phyloP scores from a whole-genome alignment of 1,140 invertebrate genomes.

The Drosophila azteca region DNA sequence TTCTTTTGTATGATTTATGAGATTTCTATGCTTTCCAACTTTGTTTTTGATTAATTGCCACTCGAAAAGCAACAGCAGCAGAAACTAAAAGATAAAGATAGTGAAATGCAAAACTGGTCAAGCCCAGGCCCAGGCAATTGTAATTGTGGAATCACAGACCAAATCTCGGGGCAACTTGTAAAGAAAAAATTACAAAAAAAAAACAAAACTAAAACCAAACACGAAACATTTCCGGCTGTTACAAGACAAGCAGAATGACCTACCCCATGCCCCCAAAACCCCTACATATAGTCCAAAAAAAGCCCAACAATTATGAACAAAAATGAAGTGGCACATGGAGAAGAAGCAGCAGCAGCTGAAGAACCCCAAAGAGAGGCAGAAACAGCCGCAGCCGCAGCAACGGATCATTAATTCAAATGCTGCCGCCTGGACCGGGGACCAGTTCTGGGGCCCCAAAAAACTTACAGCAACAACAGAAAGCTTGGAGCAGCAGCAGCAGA shows the following conservation, averaged over 20 bases:
- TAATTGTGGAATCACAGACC: conserved; percentile 40
- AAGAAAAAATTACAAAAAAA: conserved; percentile 33
- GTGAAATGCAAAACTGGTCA: conserved; percentile 48
- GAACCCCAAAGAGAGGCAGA: conserved; percentile 41
- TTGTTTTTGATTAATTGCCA: conserved; percentile 71
- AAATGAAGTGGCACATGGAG: conserved; percentile 32
- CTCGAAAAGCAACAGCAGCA: conserved; percentile 13
- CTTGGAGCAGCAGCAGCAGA: background rate
- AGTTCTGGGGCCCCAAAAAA: conserved; percentile 60
- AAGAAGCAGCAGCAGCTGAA: conserved; percentile 26
- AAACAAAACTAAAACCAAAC: conserved; percentile 48
- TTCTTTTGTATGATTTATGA: conserved; percentile 47
- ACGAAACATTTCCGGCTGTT: conserved; percentile 73
- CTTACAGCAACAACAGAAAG: conserved; percentile 26
- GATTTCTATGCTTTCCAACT: conserved; percentile 39
- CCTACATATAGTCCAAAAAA: background rate
- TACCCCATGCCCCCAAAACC: conserved; percentile 37
- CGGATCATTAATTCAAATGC: conserved; percentile 81
- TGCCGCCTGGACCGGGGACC: conserved; percentile 62
- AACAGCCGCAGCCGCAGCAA: conserved; percentile 38
- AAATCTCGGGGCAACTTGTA: conserved; percentile 44
- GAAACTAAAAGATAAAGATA: background rate
- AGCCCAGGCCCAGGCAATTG: conserved; percentile 24
- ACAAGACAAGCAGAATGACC: conserved; percentile 57
- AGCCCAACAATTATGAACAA: background rate